Evolutionary conservation across 2,797 vertebrate species (phyloP), one percentile per base, ranked within the genome.

Genomic region (Megaceryle alcyon): DNA sequence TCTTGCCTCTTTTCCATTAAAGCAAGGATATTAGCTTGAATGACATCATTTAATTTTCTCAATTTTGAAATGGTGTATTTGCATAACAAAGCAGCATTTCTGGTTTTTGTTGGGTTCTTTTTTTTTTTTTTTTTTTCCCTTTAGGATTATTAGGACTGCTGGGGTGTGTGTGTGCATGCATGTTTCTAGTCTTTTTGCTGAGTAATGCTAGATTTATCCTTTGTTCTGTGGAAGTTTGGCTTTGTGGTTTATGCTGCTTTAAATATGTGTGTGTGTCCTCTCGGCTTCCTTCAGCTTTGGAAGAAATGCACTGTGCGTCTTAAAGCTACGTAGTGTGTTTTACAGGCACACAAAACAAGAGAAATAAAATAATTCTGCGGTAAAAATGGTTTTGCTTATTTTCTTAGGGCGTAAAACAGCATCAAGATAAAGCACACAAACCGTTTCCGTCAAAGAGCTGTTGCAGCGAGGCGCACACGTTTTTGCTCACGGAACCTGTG

Each of bases 41-140:
- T 96, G 94, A 96, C 94, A 83, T 94, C 65, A 96, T 88, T 92
- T 95, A 79, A 94, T 96, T 95, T 93, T 94, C 72, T 90, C 65
- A 44, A 3, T 88, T 95, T 89, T 86, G 85, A 88, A 94, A 94
- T 26, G 22, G 19, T 51, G 3, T 43, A 93, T 97, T 96, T 96
- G 79, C 94, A 96, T 95, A 91, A 91, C 91, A 96, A 96, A 95
- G 91, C 63, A 86, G n/a, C 26, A 71, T 73, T 76, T 73, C 51
- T 53, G 51, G 7, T 28, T 53, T 53, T 29, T 53, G 51, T 53
- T 29, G 51, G 9, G 26, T 19, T 92, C 75, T 86, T 73, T 69
- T 33, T 33, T 33, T 33, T 33, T 35, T 35, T 35, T 35, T 37
- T 91, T 86, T 92, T 86, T 68, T 51, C 48, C 41, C 87, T 94